Conservation (phyloP, 2,888 invertebrate genomes). For the Coleophora deauratella region DNA sequence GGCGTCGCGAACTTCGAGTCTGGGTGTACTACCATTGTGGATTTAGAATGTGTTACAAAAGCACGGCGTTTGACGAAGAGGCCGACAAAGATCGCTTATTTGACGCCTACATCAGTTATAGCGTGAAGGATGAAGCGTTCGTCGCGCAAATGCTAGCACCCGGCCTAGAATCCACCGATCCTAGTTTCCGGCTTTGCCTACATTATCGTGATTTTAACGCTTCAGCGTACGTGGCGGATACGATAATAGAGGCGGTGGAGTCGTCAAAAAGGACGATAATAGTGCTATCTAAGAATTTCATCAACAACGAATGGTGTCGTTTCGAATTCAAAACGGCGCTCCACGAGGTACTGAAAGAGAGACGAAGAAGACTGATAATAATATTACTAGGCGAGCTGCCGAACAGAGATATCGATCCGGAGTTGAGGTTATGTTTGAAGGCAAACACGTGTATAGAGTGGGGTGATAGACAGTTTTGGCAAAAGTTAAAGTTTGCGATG, state of each 20-base stretch:
- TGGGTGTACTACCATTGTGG: conserved; percentile 93
- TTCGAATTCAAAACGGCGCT: conserved; percentile 96
- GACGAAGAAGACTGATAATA: conserved; percentile 90
- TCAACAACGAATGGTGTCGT: conserved; percentile 95
- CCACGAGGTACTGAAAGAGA: conserved; percentile 90
- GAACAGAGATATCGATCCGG: conserved; percentile 91
- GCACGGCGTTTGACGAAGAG: conserved; percentile 85
- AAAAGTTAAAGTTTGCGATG: conserved; percentile 93
- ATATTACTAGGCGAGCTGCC: conserved; percentile 92
- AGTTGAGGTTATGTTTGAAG: conserved; percentile 90
- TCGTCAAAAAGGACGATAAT: conserved; percentile 92
- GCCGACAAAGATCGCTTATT: conserved; percentile 89
- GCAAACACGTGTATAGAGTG: conserved; percentile 94
- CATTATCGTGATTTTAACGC: conserved; percentile 94
- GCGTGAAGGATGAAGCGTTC: conserved; percentile 93
- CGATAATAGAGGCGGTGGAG: conserved; percentile 93
- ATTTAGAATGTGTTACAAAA: conserved; percentile 88
- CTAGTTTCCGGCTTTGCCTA: conserved; percentile 89
- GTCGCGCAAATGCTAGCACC: conserved; percentile 91
- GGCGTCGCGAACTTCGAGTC: conserved; percentile 85
- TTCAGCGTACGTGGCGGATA: conserved; percentile 91
- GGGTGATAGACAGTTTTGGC: conserved; percentile 98
- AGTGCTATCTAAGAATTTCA: conserved; percentile 92
- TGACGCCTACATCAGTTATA: conserved; percentile 97
- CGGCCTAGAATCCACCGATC: conserved; percentile 87